These are phyloP conservation scores for Pygmarrhopalites habei DNA, from an alignment of 1,140 invertebrate genomes.

Conservation along the genomic window DNA sequence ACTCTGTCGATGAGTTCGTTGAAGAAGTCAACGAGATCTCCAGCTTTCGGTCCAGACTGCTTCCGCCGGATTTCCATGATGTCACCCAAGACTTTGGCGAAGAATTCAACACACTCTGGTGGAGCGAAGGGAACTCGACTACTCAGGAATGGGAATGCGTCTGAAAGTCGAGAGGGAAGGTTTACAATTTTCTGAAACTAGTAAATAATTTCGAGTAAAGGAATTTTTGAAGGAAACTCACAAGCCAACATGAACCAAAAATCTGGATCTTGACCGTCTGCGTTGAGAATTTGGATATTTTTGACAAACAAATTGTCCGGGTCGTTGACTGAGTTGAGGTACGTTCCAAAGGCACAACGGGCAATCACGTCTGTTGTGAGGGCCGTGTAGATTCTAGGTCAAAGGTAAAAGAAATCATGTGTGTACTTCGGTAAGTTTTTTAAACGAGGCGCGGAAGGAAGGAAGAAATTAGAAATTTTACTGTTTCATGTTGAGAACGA, in stretches of 20 bases:
- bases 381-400: neutral
- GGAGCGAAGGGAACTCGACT: neutral
- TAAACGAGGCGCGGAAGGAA: neutral
- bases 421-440: neutral
- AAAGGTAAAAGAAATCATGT: neutral
- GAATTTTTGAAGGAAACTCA: neutral
- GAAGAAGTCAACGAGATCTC: constrained; percentile 22
- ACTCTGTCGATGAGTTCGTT: constrained; percentile 24
- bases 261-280: neutral
- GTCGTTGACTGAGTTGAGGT: constrained; percentile 10
- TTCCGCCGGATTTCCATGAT: constrained; percentile 10
- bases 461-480: neutral
- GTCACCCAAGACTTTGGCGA: constrained; percentile 11
- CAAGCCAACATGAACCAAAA: constrained; percentile 12
- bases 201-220: neutral
- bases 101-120: constrained; percentile 4
- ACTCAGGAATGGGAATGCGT: constrained; percentile 12
- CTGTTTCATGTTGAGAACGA: neutral
- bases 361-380: constrained; percentile 26
- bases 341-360: constrained; percentile 20
- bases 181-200: neutral
- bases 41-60: neutral
- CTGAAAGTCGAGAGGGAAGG: constrained; percentile 1
- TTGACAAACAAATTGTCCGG: constrained; percentile 25
- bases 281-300: neutral